phyloP scores from a whole-genome alignment of 2,113 vertebrate species.

The Ophthalmolycus amberensis region DNA sequence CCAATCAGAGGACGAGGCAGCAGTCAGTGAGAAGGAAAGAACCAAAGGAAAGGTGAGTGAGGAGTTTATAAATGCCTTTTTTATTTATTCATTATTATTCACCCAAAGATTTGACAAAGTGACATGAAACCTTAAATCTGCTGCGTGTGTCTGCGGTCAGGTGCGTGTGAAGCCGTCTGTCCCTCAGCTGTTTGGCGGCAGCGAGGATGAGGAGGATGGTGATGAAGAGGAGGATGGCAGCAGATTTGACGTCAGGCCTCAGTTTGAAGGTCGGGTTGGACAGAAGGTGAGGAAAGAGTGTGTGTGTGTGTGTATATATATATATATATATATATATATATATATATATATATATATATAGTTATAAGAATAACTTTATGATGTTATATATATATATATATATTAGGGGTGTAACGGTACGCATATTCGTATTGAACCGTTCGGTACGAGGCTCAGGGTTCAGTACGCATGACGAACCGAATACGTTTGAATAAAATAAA shows the following conservation, averaged over 20 bases:
- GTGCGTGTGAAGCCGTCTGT: conserved; percentile 48
- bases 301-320: too few relatives aligned
- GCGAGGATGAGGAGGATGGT: conserved; percentile 85
- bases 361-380: too few relatives aligned
- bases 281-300: conserved; percentile 86
- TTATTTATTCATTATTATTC: background rate
- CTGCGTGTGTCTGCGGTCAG: conserved; percentile 7
- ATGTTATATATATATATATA: too few relatives aligned
- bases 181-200: conserved; percentile 87
- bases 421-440: too few relatives aligned
- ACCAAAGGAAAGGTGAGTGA: conserved; percentile 52
- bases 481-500: too few relatives aligned
- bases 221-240: conserved; percentile 74
- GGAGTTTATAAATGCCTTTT: background rate
- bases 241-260: conserved; percentile 90
- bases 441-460: too few relatives aligned
- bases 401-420: too few relatives aligned
- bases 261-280: conserved; percentile 95
- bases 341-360: too few relatives aligned
- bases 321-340: too few relatives aligned
- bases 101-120: background rate
- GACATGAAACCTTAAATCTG: background rate
- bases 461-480: too few relatives aligned
- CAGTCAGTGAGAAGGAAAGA: background rate
- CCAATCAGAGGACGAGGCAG: conserved; percentile 58